Percentiles rank a stretch among this genome's conserved stretches.
phyloP scores from a whole-genome alignment of 2,113 vertebrate genomes.

The Prunella himalayana region DNA sequence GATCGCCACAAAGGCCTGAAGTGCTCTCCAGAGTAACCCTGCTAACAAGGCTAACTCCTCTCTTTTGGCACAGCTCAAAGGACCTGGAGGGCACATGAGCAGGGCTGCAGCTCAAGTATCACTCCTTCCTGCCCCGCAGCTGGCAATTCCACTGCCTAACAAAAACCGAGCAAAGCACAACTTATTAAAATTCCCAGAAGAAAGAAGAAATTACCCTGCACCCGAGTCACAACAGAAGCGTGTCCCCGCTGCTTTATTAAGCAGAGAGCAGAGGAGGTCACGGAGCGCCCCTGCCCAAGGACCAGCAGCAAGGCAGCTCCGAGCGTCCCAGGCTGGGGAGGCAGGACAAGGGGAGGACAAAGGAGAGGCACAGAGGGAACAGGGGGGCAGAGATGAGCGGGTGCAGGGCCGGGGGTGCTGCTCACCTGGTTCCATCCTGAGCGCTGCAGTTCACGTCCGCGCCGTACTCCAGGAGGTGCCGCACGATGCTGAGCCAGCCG shows the following conservation, averaged over 20 bases:
- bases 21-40: background rate
- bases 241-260: background rate
- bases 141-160: background rate
- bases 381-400: background rate
- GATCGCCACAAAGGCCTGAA: background rate
- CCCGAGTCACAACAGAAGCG: background rate
- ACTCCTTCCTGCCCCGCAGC: background rate
- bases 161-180: background rate
- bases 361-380: background rate
- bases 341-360: rapidly evolving
- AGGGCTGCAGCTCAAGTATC: background rate
- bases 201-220: background rate
- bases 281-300: rapidly evolving
- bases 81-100: background rate
- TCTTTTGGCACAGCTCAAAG: background rate
- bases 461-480: conserved; percentile 88
- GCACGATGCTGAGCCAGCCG: conserved; percentile 89
- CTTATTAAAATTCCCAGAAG: background rate
- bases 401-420: background rate
- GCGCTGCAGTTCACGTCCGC: conserved; percentile 95
- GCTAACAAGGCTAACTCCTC: background rate
- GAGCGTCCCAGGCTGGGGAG: rapidly evolving
- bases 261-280: background rate
- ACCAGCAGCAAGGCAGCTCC: rapidly evolving
- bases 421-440: conserved; percentile 92